Evolutionary conservation across 2,797 vertebrate genomes (phyloP), one percentile per base, ranked within the genome.

Genomic region (Hydrolagus colliei): DNA sequence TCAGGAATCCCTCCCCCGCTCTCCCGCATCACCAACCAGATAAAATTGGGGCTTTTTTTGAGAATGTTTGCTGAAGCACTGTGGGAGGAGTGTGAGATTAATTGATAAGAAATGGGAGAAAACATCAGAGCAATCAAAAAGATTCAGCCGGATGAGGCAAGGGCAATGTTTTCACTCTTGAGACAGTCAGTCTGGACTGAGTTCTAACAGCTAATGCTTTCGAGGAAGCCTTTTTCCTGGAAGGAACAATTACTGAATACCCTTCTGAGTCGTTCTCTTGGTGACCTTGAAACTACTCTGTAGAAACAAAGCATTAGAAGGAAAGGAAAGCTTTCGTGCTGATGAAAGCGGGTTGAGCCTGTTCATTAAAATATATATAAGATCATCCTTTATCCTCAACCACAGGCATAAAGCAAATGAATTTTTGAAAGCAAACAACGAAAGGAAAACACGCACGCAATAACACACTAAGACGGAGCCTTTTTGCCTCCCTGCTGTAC

Each of bases 241-340:
- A 84, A 84, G 79, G 78, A 65, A 27, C 62, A 80, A 80, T 80
- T 80, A 80, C 62, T 84, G 65, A 71, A 84, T 41, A 41, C 63
- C 79, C 79, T 84, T 67, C 65, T 71, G 27, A 20, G 79, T 41
- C 41, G 65, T 84, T 84, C 63, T 20, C 10, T n/a, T 32, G 68
- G 9, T 84, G 79, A 84, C 65, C 65, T 71, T 68, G 63, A 84
- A 71, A 84, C 79, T 65, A 63, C 68, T 67, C 65, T 67, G 41
- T 27, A 32, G 41, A 82, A 68, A 82, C 41, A 82, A 32, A 10
- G 63, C 16, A 20, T 82, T 82, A 41, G 32, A 68, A 68, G 63
- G 41, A 82, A 82, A 68, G 62, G 16, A 27, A 68, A 68, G 65
- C 32, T 41, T 84, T 84, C 10, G 35, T 11, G 10, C 27, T 71